Evolutionary conservation across 2,113 vertebrate genomes (phyloP).

Genomic region (Tinamus guttatus): DNA sequence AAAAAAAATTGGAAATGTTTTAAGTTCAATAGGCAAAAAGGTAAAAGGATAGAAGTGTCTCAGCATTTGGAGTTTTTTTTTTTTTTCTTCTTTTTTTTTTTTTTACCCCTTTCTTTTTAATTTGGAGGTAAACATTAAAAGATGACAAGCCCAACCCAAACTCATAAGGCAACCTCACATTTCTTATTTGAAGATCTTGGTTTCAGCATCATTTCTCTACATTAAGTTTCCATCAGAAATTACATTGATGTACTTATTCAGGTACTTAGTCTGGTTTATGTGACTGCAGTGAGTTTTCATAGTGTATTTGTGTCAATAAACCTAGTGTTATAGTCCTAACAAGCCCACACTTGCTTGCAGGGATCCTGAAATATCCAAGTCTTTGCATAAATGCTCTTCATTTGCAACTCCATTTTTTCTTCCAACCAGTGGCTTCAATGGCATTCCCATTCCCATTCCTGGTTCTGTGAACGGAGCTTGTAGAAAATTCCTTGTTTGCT

Average conservation of each 20-base stretch:
- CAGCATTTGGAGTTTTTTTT: neutral
- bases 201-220: neutral
- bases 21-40: neutral
- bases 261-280: rapidly evolving
- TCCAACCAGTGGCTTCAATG: neutral
- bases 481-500: neutral
- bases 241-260: neutral
- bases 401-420: neutral
- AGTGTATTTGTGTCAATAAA: neutral
- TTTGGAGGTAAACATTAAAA: neutral
- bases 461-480: neutral
- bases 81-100: no score
- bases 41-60: neutral
- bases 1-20: neutral
- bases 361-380: neutral
- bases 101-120: neutral
- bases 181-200: neutral
- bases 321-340: neutral
- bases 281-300: neutral
- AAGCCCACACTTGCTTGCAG: neutral
- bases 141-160: rapidly evolving
- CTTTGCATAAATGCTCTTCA: neutral
- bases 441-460: neutral
- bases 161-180: rapidly evolving
- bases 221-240: neutral